phyloP scores from a whole-genome alignment of 1,140 invertebrate species.

The Rhagoletis zephyria region DNA sequence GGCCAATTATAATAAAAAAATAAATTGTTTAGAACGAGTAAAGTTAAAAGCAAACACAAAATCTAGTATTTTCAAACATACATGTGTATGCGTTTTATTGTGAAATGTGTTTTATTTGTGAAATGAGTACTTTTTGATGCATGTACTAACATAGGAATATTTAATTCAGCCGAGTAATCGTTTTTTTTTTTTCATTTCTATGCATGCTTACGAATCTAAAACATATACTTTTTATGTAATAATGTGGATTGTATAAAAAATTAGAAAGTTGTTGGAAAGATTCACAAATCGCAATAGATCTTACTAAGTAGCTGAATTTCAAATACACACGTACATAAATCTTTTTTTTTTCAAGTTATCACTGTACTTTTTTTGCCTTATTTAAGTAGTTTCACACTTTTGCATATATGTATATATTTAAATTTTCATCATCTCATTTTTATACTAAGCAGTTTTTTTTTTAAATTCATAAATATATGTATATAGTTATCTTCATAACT shows the following conservation, averaged over 20 bases:
- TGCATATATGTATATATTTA: background rate
- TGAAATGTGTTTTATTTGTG: background rate
- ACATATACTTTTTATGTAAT: background rate
- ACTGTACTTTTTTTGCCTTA: conserved; percentile 25
- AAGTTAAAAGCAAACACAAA: background rate
- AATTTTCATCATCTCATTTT: background rate
- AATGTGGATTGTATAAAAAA: conserved; percentile 21
- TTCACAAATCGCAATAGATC: background rate
- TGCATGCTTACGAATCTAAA: conserved; percentile 28
- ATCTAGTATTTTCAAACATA: background rate
- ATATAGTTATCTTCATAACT: background rate
- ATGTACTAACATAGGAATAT: background rate
- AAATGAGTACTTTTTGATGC: conserved; percentile 20
- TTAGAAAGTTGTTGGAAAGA: background rate
- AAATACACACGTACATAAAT: background rate
- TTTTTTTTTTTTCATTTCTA: background rate
- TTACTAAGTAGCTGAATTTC: conserved; percentile 16
- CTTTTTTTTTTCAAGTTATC: conserved; percentile 22
- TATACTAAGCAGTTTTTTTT: conserved; percentile 26
- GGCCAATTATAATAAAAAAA: no score
- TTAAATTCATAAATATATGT: conserved; percentile 18
- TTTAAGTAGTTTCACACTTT: background rate
- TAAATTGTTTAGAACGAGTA: background rate
- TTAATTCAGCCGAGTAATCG: conserved; percentile 2
- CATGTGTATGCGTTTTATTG: no score